Evolutionary conservation across 2,797 vertebrate genomes (phyloP).

Genomic region (Pseudomugil tenellus): DNA sequence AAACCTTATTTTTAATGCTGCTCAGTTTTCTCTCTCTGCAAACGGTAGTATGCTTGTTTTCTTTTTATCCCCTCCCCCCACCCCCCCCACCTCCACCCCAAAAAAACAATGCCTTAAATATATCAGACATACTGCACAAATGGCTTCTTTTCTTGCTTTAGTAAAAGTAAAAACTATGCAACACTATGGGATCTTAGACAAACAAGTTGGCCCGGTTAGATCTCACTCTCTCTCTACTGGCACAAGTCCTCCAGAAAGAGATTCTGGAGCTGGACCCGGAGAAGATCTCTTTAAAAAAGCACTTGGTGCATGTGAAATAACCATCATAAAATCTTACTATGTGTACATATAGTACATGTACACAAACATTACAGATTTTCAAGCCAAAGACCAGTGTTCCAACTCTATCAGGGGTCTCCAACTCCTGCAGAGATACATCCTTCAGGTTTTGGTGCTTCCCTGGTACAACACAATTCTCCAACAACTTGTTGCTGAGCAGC

Average conservation of each 20-base stretch:
- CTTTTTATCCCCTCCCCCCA: background rate
- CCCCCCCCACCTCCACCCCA: too few relatives aligned
- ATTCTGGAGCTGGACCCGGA: conserved; percentile 21
- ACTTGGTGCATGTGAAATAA: background rate
- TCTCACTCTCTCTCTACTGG: conserved; percentile 20
- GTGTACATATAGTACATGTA: too few relatives aligned
- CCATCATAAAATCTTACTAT: too few relatives aligned
- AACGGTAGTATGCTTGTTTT: background rate
- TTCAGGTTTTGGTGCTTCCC: too few relatives aligned
- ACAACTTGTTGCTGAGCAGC: too few relatives aligned
- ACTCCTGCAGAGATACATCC: too few relatives aligned
- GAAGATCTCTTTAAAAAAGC: background rate
- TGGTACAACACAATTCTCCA: too few relatives aligned
- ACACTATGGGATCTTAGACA: conserved; percentile 9
- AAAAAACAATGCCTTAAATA: background rate
- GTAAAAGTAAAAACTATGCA: background rate
- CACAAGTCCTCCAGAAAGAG: conserved; percentile 11
- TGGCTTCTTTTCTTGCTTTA: background rate
- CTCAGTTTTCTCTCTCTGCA: background rate
- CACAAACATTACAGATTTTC: background rate
- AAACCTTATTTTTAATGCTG: too few relatives aligned
- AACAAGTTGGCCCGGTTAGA: conserved; percentile 14
- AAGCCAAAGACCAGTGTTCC: background rate
- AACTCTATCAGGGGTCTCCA: too few relatives aligned
- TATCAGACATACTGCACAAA: conserved; percentile 19